Percentiles rank a stretch among this genome's conserved stretches.
These are phyloP conservation scores for Rhaphigaster nebulosa DNA, from an alignment of 2,888 invertebrate species.

Conservation along the genomic window DNA sequence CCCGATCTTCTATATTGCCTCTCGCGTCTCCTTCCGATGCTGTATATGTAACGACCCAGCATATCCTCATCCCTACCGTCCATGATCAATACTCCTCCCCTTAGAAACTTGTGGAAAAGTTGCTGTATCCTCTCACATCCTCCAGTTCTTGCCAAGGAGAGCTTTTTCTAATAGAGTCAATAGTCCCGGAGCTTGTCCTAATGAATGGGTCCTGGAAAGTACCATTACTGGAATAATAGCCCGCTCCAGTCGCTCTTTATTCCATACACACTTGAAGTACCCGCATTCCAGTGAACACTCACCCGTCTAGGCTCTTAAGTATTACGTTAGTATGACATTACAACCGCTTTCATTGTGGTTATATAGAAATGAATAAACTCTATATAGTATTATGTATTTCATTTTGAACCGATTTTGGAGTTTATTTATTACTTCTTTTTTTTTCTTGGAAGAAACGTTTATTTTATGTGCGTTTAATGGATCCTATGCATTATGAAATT, in stretches of 20 bases:
- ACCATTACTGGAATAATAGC: constrained; percentile 32
- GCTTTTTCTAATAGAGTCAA: neutral
- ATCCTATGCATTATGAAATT: too few relatives aligned
- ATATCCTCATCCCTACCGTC: neutral
- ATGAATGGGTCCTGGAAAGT: constrained; percentile 18
- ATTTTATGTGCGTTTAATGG: too few relatives aligned
- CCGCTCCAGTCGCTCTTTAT: constrained; percentile 6
- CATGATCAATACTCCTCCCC: neutral
- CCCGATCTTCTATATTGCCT: constrained; percentile 38
- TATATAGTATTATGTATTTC: neutral
- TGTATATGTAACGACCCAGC: constrained; percentile 29
- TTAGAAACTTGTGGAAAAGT: neutral
- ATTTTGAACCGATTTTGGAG: neutral
- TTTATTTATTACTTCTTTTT: too few relatives aligned
- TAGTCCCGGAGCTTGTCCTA: neutral
- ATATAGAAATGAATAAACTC: neutral
- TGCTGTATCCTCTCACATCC: neutral
- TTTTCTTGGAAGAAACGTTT: too few relatives aligned
- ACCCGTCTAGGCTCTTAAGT: neutral
- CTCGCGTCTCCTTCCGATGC: neutral
- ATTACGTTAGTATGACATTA: neutral
- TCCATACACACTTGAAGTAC: constrained; percentile 32
- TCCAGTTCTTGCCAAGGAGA: neutral
- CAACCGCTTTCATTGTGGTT: neutral
- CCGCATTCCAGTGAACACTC: constrained; percentile 28